These are phyloP conservation scores for Athetis lepigone DNA, from an alignment of 2,888 invertebrate genomes.

Conservation along the genomic window DNA sequence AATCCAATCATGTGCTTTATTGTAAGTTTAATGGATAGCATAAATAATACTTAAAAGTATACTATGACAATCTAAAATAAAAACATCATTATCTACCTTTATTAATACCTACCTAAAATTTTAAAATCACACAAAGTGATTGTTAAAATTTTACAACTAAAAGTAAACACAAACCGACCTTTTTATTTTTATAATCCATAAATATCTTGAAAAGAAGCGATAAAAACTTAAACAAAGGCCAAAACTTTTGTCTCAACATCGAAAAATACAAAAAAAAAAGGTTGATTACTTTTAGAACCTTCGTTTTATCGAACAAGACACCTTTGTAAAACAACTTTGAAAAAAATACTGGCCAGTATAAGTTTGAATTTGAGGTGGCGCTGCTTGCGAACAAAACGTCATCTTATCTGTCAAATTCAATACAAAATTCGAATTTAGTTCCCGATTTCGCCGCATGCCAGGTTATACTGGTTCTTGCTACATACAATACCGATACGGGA, in stretches of 20 bases:
- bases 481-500: conserved; percentile 19
- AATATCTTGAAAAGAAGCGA: not conserved
- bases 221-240: conserved; percentile 28
- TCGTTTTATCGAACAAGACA: conserved; percentile 13
- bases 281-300: conserved; percentile 16
- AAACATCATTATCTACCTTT: too few relatives aligned
- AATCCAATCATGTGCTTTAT: too few relatives aligned
- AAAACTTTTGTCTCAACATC: conserved; percentile 11
- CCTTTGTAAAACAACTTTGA: conserved; percentile 26
- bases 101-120: too few relatives aligned
- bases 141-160: not conserved
- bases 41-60: too few relatives aligned
- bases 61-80: not conserved
- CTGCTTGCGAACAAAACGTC: conserved; percentile 10
- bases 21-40: too few relatives aligned
- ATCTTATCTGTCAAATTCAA: conserved; percentile 3
- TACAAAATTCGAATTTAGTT: conserved; percentile 21
- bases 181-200: not conserved
- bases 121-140: too few relatives aligned
- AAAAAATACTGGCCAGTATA: conserved; percentile 10
- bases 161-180: not conserved
- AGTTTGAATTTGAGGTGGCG: conserved; percentile 21
- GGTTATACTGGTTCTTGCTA: conserved; percentile 11
- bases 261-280: conserved; percentile 20
- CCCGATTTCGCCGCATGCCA: conserved; percentile 21